Evolutionary conservation across 2,113 vertebrate species (phyloP).

Genomic region (Alouatta palliata): DNA sequence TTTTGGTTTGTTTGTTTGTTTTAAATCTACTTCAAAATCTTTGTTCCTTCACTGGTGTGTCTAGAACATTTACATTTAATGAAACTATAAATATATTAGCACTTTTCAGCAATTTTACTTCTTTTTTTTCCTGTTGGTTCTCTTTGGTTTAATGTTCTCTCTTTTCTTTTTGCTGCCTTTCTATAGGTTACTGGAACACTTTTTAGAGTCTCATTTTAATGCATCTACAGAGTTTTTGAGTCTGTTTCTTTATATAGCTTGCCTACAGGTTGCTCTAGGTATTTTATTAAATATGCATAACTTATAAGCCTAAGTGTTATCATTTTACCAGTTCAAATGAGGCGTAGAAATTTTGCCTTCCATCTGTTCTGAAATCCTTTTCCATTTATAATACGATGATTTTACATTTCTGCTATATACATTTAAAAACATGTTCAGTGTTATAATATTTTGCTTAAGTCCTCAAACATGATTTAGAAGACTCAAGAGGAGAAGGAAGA

Average conservation of each 20-base stretch:
- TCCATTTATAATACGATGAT: neutral
- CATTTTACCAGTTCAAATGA: neutral
- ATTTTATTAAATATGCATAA: too few relatives aligned
- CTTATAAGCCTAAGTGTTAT: neutral
- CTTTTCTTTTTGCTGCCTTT: neutral
- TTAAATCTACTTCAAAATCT: neutral
- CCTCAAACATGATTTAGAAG: neutral
- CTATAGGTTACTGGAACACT: neutral
- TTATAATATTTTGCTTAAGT: neutral
- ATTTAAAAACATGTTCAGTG: too few relatives aligned
- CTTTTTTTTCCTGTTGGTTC: neutral
- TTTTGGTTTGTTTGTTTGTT: neutral
- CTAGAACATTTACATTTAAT: neutral
- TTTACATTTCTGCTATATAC: neutral
- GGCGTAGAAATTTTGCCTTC: neutral
- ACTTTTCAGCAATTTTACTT: neutral
- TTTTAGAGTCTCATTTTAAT: neutral
- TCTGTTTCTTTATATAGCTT: neutral
- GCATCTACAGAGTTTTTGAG: neutral
- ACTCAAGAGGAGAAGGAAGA: neutral
- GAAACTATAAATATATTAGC: neutral
- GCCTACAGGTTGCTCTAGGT: neutral
- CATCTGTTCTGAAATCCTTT: too few relatives aligned
- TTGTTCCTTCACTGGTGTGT: neutral
- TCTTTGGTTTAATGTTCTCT: neutral